A percentile compares a stretch with the other conserved stretches of the same genome.
These are phyloP conservation scores for Drosophila mercatorum DNA, from an alignment of 2,888 invertebrate genomes.

Conservation along the genomic window DNA sequence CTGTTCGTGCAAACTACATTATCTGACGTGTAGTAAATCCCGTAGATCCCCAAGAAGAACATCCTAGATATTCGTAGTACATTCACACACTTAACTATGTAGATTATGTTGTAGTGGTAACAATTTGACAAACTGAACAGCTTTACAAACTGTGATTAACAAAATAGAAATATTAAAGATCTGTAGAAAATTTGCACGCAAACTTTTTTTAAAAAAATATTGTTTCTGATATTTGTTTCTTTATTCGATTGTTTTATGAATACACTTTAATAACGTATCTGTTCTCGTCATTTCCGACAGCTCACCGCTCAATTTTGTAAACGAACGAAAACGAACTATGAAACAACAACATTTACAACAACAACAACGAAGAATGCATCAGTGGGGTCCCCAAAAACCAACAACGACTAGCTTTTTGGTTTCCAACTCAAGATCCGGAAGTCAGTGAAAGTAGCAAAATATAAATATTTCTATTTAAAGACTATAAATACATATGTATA, in stretches of 20 bases:
- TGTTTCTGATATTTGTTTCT: constrained; percentile 4
- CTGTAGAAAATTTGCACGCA: constrained; percentile 53
- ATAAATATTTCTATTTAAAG: constrained; percentile 33
- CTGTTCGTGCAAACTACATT: constrained; percentile 64
- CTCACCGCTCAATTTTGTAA: constrained; percentile 81
- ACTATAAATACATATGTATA: not conserved
- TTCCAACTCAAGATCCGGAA: constrained; percentile 45
- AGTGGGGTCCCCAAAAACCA: constrained; percentile 55
- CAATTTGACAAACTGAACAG: constrained; percentile 11
- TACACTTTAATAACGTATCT: constrained; percentile 12
- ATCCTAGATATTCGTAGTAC: constrained; percentile 30
- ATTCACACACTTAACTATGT: constrained; percentile 15
- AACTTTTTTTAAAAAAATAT: not conserved
- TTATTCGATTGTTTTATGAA: constrained; percentile 3
- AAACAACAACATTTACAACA: constrained; percentile 45
- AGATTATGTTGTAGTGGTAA: constrained; percentile 14
- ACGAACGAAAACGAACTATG: constrained; percentile 71
- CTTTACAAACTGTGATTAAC: constrained; percentile 61
- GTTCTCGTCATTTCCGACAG: constrained; percentile 41
- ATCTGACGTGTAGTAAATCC: constrained; percentile 60
- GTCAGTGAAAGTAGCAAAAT: constrained; percentile 53
- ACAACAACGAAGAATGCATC: constrained; percentile 65
- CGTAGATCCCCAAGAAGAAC: constrained; percentile 41
- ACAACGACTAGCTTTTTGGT: constrained; percentile 53
- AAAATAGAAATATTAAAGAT: constrained; percentile 33